Evolutionary conservation across 2,797 vertebrate genomes (phyloP).

Genomic region (Hyperoplus immaculatus): DNA sequence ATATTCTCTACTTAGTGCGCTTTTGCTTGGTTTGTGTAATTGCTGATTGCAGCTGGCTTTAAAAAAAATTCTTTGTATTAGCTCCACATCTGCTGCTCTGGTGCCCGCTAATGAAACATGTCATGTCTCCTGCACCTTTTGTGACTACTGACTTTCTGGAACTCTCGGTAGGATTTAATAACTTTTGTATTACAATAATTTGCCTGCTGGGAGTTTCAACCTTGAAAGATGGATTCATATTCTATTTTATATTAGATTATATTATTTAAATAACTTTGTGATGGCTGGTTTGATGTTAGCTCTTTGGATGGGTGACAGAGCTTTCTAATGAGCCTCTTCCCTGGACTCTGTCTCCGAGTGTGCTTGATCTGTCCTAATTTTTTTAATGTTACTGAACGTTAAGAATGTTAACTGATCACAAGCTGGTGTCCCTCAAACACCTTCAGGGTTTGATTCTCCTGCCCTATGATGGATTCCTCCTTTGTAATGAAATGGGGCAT

Average conservation of each 20-base stretch:
- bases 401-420: background rate
- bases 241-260: background rate
- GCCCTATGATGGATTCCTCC: slow-evolving; percentile 13
- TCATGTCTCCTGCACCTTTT: background rate
- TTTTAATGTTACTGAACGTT: slow-evolving; percentile 10
- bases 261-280: slow-evolving; percentile 28
- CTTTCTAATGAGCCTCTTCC: slow-evolving; percentile 17
- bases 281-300: slow-evolving; percentile 5
- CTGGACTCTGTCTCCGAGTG: background rate
- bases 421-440: slow-evolving; percentile 17
- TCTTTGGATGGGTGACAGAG: slow-evolving; percentile 14
- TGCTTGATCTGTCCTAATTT: slow-evolving; percentile 14
- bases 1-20: background rate
- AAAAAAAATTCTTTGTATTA: slow-evolving; percentile 17
- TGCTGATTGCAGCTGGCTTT: slow-evolving; percentile 3
- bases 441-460: slow-evolving; percentile 28
- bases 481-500: slow-evolving; percentile 34
- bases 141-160: background rate
- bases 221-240: background rate
- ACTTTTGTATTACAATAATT: background rate
- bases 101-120: slow-evolving; percentile 10
- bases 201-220: slow-evolving; percentile 25
- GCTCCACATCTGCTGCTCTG: background rate
- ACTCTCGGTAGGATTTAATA: slow-evolving; percentile 5
- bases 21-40: background rate